A percentile compares a stretch with the other conserved stretches of the same genome.
Conservation (phyloP, 2,797 vertebrate species). For the Hippopotamyrus pictus region DNA sequence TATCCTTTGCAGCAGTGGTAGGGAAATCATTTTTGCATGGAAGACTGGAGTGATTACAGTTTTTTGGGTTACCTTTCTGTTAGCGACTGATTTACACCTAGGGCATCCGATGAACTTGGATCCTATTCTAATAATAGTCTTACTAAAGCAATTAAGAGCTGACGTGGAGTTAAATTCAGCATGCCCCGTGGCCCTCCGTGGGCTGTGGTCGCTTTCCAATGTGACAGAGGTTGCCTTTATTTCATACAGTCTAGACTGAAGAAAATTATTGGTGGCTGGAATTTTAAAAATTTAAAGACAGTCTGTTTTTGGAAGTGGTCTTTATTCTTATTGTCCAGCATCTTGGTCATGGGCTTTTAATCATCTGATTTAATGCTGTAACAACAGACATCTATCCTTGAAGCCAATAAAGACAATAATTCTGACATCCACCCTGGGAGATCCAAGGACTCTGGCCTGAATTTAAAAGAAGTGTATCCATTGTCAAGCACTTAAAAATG, state of each 20-base stretch:
- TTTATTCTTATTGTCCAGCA: background rate
- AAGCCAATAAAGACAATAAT: background rate
- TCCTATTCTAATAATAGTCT: slow-evolving; percentile 6
- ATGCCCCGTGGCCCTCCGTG: background rate
- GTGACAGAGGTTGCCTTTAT: slow-evolving; percentile 3
- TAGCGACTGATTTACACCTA: background rate
- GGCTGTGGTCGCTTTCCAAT: background rate
- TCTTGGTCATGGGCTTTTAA: background rate
- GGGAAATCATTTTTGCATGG: background rate
- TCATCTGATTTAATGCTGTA: background rate
- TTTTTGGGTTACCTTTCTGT: slow-evolving; percentile 1
- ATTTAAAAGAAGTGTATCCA: background rate
- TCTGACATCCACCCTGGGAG: background rate
- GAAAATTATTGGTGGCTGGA: background rate
- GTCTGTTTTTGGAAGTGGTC: background rate
- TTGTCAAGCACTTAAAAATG: background rate
- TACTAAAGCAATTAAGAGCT: slow-evolving; percentile 3
- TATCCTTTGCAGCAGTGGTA: background rate
- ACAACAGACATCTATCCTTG: background rate
- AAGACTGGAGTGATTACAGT: background rate
- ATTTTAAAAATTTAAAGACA: background rate
- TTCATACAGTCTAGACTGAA: slow-evolving; percentile 4
- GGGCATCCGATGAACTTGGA: background rate
- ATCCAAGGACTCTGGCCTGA: background rate
- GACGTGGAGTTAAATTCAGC: slow-evolving; percentile 2